Evolutionary conservation across 2,888 invertebrate species (phyloP).

Genomic region (Scelioninae gen. 2): DNA sequence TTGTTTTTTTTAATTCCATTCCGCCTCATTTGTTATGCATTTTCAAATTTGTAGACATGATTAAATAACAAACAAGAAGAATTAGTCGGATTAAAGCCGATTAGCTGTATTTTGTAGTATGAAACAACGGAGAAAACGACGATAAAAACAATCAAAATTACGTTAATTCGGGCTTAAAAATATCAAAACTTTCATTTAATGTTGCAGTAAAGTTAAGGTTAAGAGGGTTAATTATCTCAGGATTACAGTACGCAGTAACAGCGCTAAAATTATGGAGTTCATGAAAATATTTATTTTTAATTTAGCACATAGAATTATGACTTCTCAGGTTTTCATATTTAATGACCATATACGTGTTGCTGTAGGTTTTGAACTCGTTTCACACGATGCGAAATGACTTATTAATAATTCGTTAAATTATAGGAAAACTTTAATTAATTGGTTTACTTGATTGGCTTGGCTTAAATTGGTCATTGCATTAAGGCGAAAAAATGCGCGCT

Average conservation of each 20-base stretch:
- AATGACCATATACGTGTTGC: too few relatives aligned
- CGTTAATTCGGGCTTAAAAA: not conserved
- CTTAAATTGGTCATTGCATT: too few relatives aligned
- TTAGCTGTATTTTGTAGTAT: not conserved
- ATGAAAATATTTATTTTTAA: constrained; percentile 6
- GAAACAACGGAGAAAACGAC: not conserved
- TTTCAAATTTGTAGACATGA: too few relatives aligned
- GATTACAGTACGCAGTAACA: not conserved
- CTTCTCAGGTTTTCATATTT: constrained; percentile 5
- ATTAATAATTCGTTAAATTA: too few relatives aligned
- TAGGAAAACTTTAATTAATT: too few relatives aligned
- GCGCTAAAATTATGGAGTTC: not conserved
- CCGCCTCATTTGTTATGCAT: too few relatives aligned
- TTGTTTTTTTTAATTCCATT: too few relatives aligned
- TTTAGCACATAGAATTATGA: not conserved
- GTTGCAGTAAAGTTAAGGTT: constrained; percentile 1
- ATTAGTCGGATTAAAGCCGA: not conserved
- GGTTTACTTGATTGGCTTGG: too few relatives aligned
- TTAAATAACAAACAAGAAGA: not conserved
- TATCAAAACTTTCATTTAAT: constrained; percentile 10
- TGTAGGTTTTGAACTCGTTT: too few relatives aligned
- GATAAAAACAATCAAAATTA: constrained; percentile 2
- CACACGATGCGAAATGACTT: too few relatives aligned
- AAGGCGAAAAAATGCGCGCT: not conserved
- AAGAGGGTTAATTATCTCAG: constrained; percentile 1